Conservation (phyloP, 2,113 vertebrate species). For the Megaptera novaeangliae region DNA sequence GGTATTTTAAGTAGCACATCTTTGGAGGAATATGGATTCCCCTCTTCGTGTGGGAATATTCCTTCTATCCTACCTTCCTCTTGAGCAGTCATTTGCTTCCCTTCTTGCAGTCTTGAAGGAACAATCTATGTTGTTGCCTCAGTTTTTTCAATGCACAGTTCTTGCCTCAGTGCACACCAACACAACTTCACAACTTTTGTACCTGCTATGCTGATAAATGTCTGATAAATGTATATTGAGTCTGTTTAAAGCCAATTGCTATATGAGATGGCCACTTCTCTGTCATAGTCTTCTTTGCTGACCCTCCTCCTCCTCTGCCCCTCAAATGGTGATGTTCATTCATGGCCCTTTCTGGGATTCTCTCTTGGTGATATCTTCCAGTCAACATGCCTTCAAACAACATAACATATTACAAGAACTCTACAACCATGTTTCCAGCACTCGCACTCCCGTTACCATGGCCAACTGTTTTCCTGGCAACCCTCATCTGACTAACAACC, state of each 20-base stretch:
- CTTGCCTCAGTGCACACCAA: background rate
- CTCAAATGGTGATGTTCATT: background rate
- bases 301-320: background rate
- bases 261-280: background rate
- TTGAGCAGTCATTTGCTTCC: background rate
- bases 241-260: background rate
- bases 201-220: background rate
- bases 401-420: background rate
- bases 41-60: background rate
- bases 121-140: background rate
- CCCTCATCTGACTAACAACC: no score
- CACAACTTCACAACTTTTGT: background rate
- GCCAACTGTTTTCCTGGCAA: background rate
- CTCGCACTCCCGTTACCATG: background rate
- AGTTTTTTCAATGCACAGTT: background rate
- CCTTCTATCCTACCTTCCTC: background rate
- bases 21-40: background rate
- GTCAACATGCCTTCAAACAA: background rate
- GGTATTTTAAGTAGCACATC: background rate
- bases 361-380: background rate
- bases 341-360: background rate
- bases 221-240: background rate
- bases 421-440: background rate
- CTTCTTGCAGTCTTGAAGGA: background rate
- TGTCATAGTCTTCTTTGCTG: background rate